Base-by-base conservation (phyloP, 2,797 vertebrate genomes). In the Parotocinclus haroldoi region DNA sequence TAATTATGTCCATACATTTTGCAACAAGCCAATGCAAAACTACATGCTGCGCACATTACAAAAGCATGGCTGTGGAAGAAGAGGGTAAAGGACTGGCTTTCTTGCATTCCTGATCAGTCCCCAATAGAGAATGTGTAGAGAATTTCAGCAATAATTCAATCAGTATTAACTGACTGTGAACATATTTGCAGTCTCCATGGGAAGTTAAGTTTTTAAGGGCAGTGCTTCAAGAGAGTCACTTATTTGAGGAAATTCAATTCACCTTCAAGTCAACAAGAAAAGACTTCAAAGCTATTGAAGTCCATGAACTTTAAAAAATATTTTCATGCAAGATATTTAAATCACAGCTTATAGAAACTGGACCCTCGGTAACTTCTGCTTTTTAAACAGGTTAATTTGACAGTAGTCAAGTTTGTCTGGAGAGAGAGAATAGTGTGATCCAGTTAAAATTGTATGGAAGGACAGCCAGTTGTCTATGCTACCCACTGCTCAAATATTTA, bases 161-260 rank as follows among this genome's bases (percentile, higher is more conserved):
- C 36, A 52, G 53, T 59, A 64, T 71, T 54, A 65, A 67, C 44
- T 72, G 64, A 56, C 61, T 73, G 10, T 6, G 16, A 51, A 68
- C 68, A 70, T 70, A 70, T 75, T 72, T 70, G 48, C 62, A 61
- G 59, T 54, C 55, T 60, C 51, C 64, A 16, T 56, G 59, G 60
- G 60, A 75, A 37, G 45, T 11, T 55, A 36, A 63, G 57, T 74
- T 66, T 40, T 36, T 19, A 58, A 72, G 66, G 55, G 44, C 52
- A 55, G 46, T 48, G 42, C 19, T 63, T 69, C 52, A 64, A 49
- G 68, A 27, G 51, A 76, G 13, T 8, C 39, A 57, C 42, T 60
- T 74, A 69, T 79, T 76, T 53, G 5, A 63, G 58, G 71, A 68
- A 74, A 79, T 76, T 69, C n/a, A 74, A 64, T 64, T 76, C 52